A percentile compares a stretch with the other conserved stretches of the same genome.
Conservation (phyloP, 2,113 vertebrate species). For the Strix aluco region DNA sequence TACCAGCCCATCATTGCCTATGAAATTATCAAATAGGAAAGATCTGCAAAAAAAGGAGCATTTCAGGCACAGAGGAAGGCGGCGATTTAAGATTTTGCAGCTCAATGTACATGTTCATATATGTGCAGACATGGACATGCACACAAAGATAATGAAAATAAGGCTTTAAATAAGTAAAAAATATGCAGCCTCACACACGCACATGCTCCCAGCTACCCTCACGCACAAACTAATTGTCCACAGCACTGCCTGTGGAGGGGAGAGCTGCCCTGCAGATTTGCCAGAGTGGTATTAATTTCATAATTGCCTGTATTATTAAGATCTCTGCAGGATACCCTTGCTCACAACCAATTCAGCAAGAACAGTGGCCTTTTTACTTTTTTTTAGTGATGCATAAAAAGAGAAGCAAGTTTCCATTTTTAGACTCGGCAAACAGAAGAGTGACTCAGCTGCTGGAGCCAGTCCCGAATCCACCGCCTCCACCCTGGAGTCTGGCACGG, state of each 20-base stretch:
- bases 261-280: constrained; percentile 16
- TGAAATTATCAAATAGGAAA: not conserved
- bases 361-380: not conserved
- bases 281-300: constrained; percentile 46
- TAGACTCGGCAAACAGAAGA: not conserved
- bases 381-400: not conserved
- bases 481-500: not conserved
- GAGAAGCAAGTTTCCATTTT: not conserved
- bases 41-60: not conserved
- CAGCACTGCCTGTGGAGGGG: not conserved
- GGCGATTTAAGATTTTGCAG: not conserved
- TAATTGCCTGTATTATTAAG: constrained; percentile 51
- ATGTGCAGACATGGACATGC: not conserved
- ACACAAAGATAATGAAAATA: not conserved
- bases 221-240: not conserved
- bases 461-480: not conserved
- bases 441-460: not conserved
- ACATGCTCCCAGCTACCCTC: not conserved
- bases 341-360: constrained; percentile 7
- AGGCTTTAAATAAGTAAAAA: not conserved
- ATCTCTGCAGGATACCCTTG: constrained; percentile 24
- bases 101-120: not conserved
- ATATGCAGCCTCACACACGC: not conserved
- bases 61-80: not conserved
- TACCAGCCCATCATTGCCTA: not conserved